Evolutionary conservation across 2,113 vertebrate species (phyloP), one percentile per base, ranked within the genome.

Genomic region (Salvator merianae): DNA sequence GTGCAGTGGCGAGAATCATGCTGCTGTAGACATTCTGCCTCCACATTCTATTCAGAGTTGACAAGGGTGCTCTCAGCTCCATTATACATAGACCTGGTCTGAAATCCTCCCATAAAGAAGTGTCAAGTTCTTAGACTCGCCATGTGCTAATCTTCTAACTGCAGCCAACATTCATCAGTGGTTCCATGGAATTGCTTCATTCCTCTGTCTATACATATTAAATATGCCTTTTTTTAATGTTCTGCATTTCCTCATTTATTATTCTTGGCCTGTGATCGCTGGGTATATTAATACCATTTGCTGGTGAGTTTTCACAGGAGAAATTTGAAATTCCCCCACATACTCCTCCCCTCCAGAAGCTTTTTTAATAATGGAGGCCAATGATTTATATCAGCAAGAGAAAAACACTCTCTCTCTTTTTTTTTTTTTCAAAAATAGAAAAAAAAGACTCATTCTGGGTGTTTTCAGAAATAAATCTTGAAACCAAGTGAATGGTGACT

Each of bases 201-300:
- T 53, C 50, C 30, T 63, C 59, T 50, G 36, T 77, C 68, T 84
- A 38, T 77, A 84, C 26, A 59, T 78, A 78, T 7, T 59, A 59
- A 34, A 43, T 47, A n/a, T 59, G 53, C 8, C 65, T 70, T 63
- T 47, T 55, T 77, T 47, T n/a, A n/a, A 72, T 71, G 43, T 70
- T 71, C 38, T 63, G 30, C n/a, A 62, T 79, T 43, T 72, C 66
- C 76, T 63, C 83, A 63, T 84, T 47, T 43, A 53, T 84, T 84
- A 78, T 84, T 78, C 71, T 83, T 83, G 81, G 81, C 71, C 22
- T 66, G 38, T 63, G 59, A 65, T 65, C 30, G 14, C 55, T 32
- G 59, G 34, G 55, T 55, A 84, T 78, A 84, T 84, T 72, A 63
- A 79, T 84, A 78, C 68, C 83, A 84, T 84, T 76, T 79, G 76